Conservation (phyloP, 2,797 vertebrate genomes). For the Enoplosus armatus region DNA sequence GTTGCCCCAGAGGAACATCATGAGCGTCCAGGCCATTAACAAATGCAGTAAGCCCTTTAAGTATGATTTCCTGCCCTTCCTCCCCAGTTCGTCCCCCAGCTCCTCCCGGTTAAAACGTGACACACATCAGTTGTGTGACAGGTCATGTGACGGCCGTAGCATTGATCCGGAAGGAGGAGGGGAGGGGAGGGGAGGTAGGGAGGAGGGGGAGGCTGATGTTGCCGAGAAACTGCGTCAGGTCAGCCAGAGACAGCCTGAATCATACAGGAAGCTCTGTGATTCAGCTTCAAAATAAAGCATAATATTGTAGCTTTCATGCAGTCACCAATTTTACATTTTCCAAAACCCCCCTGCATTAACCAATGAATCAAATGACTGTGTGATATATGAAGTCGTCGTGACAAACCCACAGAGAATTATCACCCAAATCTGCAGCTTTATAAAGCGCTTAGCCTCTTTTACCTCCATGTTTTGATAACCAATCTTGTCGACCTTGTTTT, state of each 20-base stretch:
- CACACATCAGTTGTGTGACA: constrained; percentile 82
- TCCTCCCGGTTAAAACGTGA: constrained; percentile 83
- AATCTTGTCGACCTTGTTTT: too few species aligned
- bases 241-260: constrained; percentile 32
- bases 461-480: too few species aligned
- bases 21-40: constrained; percentile 44
- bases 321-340: not conserved
- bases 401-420: too few species aligned
- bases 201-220: constrained; percentile 80
- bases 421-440: too few species aligned
- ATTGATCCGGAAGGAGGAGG: constrained; percentile 83
- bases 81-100: constrained; percentile 66
- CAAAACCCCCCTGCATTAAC: not conserved
- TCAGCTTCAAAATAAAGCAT: constrained; percentile 65
- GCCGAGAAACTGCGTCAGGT: constrained; percentile 78
- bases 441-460: too few species aligned
- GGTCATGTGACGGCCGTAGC: constrained; percentile 87
- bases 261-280: constrained; percentile 29
- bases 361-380: not conserved
- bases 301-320: too few species aligned
- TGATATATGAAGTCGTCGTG: too few species aligned
- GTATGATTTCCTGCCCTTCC: constrained; percentile 66
- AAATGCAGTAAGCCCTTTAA: constrained; percentile 73
- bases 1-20: constrained; percentile 28
- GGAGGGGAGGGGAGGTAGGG: constrained; percentile 60